phyloP scores from a whole-genome alignment of 2,888 invertebrate genomes.

The Caenorhabditis uteleia region DNA sequence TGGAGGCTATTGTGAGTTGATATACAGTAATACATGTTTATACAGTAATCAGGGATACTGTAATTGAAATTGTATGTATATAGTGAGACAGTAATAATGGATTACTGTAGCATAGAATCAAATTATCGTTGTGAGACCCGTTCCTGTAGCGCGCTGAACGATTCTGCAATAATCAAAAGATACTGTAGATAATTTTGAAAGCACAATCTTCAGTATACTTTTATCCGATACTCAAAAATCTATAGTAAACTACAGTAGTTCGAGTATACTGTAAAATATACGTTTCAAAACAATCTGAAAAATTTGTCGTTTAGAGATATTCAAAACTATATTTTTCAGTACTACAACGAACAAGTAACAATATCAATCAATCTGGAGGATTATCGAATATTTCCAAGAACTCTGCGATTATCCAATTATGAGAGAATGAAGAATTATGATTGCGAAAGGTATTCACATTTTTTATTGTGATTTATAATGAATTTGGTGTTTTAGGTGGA shows the following conservation, averaged over 20 bases:
- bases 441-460: conserved; percentile 13
- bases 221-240: too few species aligned
- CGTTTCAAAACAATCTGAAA: too few species aligned
- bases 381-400: conserved; percentile 17
- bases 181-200: not conserved
- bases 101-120: too few species aligned
- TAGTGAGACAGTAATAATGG: too few species aligned
- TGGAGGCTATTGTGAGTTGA: conserved; percentile 2
- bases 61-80: too few species aligned
- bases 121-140: too few species aligned
- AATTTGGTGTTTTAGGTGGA: conserved; percentile 8
- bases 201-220: not conserved
- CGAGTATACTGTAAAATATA: too few species aligned
- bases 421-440: conserved; percentile 11
- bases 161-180: not conserved
- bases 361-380: conserved; percentile 12
- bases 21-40: not conserved
- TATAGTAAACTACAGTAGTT: too few species aligned
- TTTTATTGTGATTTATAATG: not conserved
- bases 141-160: too few species aligned
- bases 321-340: not conserved
- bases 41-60: too few species aligned
- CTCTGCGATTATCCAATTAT: conserved; percentile 15
- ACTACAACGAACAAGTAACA: conserved; percentile 12
- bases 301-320: not conserved